A percentile compares a stretch with the other conserved stretches of the same genome.
These are phyloP conservation scores for Toxotes chatareus DNA, from an alignment of 2,113 vertebrate genomes.

Conservation along the genomic window DNA sequence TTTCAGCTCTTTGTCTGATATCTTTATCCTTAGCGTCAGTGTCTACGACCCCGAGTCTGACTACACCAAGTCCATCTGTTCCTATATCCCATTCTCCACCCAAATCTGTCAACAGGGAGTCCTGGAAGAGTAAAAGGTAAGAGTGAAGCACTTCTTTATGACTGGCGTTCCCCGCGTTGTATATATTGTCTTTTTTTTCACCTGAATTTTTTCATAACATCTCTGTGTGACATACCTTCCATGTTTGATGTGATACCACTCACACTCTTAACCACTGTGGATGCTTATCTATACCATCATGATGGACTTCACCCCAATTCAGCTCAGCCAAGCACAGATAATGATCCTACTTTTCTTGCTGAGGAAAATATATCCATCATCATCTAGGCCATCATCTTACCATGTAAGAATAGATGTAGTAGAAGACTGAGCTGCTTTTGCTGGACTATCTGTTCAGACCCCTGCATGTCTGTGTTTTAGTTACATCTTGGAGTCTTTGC, in stretches of 20 bases:
- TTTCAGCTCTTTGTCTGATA: constrained; percentile 9
- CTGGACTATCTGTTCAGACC: not conserved
- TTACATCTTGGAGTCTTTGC: constrained; percentile 49
- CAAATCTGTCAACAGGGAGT: constrained; percentile 30
- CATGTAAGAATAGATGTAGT: not conserved
- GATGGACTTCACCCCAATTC: constrained; percentile 24
- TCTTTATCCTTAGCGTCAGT: constrained; percentile 23
- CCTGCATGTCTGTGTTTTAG: constrained; percentile 58
- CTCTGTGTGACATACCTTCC: not conserved
- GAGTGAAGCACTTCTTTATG: not conserved
- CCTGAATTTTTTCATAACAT: not conserved
- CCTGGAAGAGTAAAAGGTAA: constrained; percentile 49
- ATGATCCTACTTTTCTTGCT: constrained; percentile 6
- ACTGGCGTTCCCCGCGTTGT: not conserved
- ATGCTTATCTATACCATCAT: not conserved
- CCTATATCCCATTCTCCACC: constrained; percentile 17
- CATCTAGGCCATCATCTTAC: not conserved
- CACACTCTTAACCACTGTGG: not conserved
- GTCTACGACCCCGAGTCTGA: constrained; percentile 19
- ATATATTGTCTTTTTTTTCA: not conserved
- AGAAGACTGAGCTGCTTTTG: not conserved
- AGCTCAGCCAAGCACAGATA: constrained; percentile 30
- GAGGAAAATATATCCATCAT: constrained; percentile 18
- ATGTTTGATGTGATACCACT: not conserved
- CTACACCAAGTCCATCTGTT: not conserved